Conservation (phyloP, 2,113 vertebrate genomes). For the Alethe castanea region DNA sequence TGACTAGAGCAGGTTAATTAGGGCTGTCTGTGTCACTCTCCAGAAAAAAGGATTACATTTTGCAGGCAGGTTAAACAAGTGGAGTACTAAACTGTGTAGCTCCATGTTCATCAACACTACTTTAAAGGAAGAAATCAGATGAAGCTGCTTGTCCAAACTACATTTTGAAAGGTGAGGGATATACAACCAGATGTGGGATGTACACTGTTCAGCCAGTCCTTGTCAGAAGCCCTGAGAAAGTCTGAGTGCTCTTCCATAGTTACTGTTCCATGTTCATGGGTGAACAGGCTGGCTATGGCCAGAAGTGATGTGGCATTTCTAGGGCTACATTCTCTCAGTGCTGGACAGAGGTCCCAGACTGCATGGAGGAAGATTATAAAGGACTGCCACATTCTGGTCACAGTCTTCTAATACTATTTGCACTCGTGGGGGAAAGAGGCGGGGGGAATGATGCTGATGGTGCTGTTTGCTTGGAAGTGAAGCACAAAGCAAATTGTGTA, state of each 20-base stretch:
- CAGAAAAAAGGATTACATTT: background rate
- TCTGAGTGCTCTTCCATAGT: background rate
- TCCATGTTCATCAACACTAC: background rate
- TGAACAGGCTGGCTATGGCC: background rate
- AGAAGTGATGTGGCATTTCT: background rate
- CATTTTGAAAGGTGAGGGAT: background rate
- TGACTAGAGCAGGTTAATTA: background rate
- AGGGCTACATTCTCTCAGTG: background rate
- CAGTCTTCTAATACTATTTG: background rate
- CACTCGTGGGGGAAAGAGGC: background rate
- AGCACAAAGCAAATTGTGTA: background rate
- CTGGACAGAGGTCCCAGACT: background rate
- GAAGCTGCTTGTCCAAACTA: background rate
- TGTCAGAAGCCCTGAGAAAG: background rate
- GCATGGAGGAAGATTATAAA: background rate
- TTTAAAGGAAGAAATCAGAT: background rate
- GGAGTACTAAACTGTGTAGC: background rate
- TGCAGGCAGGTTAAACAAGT: background rate
- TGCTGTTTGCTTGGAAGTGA: background rate
- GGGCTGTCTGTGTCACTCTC: background rate
- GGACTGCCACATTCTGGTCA: background rate
- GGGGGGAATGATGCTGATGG: fast-evolving
- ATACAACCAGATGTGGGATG: too few species aligned
- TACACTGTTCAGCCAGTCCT: background rate
- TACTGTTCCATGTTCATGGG: background rate